A percentile compares a stretch with the other conserved stretches of the same genome.
phyloP scores from a whole-genome alignment of 2,113 vertebrate genomes.

The Oreochromis tanganicae region DNA sequence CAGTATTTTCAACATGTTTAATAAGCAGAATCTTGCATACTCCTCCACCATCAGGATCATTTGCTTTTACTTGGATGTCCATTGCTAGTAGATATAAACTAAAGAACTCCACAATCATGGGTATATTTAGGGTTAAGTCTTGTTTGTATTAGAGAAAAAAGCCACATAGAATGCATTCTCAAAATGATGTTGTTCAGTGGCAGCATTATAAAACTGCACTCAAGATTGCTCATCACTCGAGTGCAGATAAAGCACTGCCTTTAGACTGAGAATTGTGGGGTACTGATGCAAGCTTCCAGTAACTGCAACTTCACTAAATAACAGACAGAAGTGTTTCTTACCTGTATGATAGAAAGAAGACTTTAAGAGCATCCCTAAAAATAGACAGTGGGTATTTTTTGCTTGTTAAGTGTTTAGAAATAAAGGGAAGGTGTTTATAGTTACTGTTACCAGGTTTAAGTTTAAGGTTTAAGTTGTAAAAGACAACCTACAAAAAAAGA shows the following conservation, averaged over 20 bases:
- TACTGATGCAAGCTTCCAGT: neutral
- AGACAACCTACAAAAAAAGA: neutral
- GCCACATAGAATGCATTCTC: neutral
- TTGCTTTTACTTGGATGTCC: neutral
- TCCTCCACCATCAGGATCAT: neutral
- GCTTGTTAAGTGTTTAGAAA: neutral
- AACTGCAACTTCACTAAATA: neutral
- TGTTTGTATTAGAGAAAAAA: neutral
- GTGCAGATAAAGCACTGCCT: neutral
- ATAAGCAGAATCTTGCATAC: neutral
- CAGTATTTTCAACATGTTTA: neutral
- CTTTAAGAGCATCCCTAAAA: neutral
- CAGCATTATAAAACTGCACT: neutral
- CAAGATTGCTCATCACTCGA: neutral
- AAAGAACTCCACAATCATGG: neutral
- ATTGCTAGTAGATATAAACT: neutral
- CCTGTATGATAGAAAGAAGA: neutral
- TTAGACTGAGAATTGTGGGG: neutral
- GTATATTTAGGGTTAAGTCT: neutral
- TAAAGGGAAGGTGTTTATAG: neutral
- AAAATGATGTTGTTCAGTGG: neutral
- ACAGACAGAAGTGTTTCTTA: neutral
- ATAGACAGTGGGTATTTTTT: neutral
- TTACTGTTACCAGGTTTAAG: neutral
- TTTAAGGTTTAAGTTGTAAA: neutral